phyloP scores from a whole-genome alignment of 2,888 invertebrate species.

The Amiota minor region DNA sequence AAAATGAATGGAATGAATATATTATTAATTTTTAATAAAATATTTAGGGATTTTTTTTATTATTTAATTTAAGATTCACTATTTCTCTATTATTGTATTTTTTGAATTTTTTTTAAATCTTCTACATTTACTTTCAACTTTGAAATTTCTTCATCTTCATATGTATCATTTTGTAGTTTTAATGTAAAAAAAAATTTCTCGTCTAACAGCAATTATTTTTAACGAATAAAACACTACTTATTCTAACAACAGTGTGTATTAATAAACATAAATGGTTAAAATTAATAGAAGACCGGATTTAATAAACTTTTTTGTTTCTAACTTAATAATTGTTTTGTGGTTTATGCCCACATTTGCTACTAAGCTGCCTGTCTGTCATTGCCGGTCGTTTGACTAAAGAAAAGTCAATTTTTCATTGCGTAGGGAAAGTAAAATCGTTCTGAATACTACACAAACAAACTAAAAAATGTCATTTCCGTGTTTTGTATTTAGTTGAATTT shows the following conservation, averaged over 20 bases:
- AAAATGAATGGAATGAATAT: too few species aligned
- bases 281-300: conserved; percentile 20
- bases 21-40: too few species aligned
- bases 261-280: conserved; percentile 2
- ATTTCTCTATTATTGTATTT: too few species aligned
- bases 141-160: too few species aligned
- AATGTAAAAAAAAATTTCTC: background rate
- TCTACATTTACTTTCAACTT: too few species aligned
- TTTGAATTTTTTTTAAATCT: too few species aligned
- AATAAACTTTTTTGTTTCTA: background rate
- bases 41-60: too few species aligned
- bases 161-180: too few species aligned
- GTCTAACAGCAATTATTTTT: background rate
- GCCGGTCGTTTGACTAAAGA: background rate
- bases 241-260: background rate
- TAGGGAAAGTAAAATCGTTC: conserved; percentile 23
- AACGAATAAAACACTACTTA: background rate
- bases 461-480: background rate
- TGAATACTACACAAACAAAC: conserved; percentile 28
- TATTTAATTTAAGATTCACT: too few species aligned
- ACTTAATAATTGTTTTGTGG: conserved; percentile 14
- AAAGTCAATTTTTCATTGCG: background rate
- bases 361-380: background rate
- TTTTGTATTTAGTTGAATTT: background rate
- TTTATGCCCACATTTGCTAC: conserved; percentile 1